Percentiles rank a stretch among this genome's conserved stretches.
phyloP scores from a whole-genome alignment of 2,113 vertebrate species.

The Sardina pilchardus region DNA sequence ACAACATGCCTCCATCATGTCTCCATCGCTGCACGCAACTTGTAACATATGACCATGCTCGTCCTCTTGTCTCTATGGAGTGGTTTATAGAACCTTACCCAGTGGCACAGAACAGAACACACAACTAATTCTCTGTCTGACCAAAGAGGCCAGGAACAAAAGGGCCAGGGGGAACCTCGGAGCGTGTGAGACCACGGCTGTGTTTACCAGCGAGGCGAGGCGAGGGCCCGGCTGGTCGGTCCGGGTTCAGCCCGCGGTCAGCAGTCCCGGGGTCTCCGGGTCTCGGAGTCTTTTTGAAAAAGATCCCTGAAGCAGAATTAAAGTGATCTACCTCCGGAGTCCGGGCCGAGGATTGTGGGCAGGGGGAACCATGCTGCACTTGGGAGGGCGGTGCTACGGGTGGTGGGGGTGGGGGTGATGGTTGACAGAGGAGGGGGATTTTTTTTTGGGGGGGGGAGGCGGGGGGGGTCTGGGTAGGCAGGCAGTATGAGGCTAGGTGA shows the following conservation, averaged over 20 bases:
- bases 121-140: conserved; percentile 27
- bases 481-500: background rate
- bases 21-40: background rate
- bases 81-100: background rate
- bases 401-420: background rate
- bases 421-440: background rate
- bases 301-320: conserved; percentile 81
- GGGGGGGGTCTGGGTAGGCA: background rate
- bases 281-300: conserved; percentile 75
- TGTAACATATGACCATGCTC: background rate
- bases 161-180: conserved; percentile 54
- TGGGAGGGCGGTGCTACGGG: background rate
- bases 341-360: conserved; percentile 52
- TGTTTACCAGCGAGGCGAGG: conserved; percentile 62
- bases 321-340: conserved; percentile 76
- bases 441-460: conserved; percentile 23
- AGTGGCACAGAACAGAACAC: background rate
- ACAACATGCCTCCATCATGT: background rate
- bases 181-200: conserved; percentile 65
- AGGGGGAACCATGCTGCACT: conserved; percentile 42
- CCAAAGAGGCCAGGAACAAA: conserved; percentile 52
- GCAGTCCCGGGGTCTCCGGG: conserved; percentile 69
- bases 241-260: conserved; percentile 74
- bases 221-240: conserved; percentile 55
- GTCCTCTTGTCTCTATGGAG: background rate